Evolutionary conservation across 53 echinoderm and acorn worm genomes (phyloP), one percentile per base, ranked within the genome.

Genomic region (Paelopatides confundens): DNA sequence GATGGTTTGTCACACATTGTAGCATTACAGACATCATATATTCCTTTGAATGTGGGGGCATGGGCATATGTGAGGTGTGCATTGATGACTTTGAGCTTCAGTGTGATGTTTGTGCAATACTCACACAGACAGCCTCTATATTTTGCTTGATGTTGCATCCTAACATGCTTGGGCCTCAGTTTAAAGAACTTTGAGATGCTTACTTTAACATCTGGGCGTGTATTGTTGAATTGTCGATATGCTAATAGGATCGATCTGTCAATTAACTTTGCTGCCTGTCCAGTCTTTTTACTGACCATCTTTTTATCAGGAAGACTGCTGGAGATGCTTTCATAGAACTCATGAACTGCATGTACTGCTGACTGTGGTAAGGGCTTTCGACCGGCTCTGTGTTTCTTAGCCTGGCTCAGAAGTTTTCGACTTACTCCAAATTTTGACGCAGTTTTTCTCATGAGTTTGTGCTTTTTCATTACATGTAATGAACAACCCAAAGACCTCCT

Each of bases 41-140:
- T 29, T 24, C 49, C 46, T n/a, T 23, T 49, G 50, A 77, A 48
- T 26, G 35, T 24, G 11, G 77, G 77, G 11, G 49, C 30, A 48
- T 77, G 26, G 27, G 18, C 68, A 77, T 48, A 23, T 23, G 47
- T 11, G 26, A 77, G 49, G 28, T 77, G 77, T 23, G 30, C 15
- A 14, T 77, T 77, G 43, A 77, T 77, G 4, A 77, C 77, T 47
- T 76, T 49, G 29, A 76, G 77, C 77, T 76, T 47, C 3, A 76
- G 77, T 35, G 24, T 76, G 28, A 76, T 29, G 29, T 76, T 76
- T 76, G 47, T 47, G 29, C 77, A 76, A 29, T 76, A 48, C 29
- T 87, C 87, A 52, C 76, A 76, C 5, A 87, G 48, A 29, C 87
- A 87, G 30, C 87, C 87, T 28, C 63, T 53, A 53, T 87, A 87